A percentile compares a stretch with the other conserved stretches of the same genome.
phyloP scores from a whole-genome alignment of 2,797 vertebrate species.

The Caiman crocodilus region DNA sequence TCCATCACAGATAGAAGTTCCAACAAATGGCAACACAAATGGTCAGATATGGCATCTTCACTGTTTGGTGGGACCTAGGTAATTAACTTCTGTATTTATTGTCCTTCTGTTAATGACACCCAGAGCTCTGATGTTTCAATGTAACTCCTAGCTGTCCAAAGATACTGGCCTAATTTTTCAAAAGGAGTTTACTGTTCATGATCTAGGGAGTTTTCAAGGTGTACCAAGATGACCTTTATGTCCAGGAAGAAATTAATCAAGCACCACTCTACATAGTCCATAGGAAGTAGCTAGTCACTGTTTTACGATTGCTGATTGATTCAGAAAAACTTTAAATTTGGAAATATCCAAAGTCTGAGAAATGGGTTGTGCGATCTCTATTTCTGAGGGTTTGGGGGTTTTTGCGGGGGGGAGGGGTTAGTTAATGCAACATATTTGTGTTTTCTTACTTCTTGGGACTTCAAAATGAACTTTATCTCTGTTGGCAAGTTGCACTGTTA shows the following conservation, averaged over 20 bases:
- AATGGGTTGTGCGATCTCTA: neutral
- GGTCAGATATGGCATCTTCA: accelerated
- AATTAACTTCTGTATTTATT: neutral
- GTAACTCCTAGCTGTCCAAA: constrained; percentile 22
- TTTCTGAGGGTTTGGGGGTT: neutral
- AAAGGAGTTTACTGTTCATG: constrained; percentile 4
- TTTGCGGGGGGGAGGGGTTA: neutral
- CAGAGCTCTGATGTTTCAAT: neutral
- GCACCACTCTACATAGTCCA: neutral
- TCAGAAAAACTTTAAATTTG: neutral
- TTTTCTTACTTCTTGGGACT: constrained; percentile 35
- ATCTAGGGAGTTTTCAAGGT: constrained; percentile 3
- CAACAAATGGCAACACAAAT: neutral
- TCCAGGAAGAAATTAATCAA: constrained; percentile 64
- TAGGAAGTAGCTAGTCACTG: neutral
- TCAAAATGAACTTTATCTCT: constrained; percentile 63
- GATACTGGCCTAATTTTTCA: constrained; percentile 17
- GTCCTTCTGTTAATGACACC: neutral
- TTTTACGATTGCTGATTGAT: neutral
- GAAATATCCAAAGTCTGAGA: neutral
- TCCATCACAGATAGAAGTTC: neutral
- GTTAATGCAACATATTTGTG: neutral
- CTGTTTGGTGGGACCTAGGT: neutral
- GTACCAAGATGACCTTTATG: constrained; percentile 27
- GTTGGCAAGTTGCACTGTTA: constrained; percentile 19